These are phyloP conservation scores for Bubo blakistoni DNA, from an alignment of 2,113 vertebrate species.

Conservation along the genomic window DNA sequence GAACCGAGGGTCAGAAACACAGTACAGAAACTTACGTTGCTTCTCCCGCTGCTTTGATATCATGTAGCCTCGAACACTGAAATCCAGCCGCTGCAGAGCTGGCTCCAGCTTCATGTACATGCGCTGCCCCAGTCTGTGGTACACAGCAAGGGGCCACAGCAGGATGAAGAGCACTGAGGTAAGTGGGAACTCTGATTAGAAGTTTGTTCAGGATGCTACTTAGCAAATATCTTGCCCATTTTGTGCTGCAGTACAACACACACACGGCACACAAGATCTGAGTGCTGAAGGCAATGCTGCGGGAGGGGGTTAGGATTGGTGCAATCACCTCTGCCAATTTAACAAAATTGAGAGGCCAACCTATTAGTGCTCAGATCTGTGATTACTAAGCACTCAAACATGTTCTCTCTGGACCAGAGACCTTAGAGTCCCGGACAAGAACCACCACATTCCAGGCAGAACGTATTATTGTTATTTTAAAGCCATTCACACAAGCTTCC, in stretches of 20 bases:
- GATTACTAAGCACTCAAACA: background rate
- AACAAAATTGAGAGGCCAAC: background rate
- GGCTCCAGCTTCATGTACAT: constrained; percentile 83
- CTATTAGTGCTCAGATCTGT: background rate
- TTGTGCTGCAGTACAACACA: background rate
- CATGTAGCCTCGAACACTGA: constrained; percentile 89
- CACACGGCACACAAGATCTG: background rate
- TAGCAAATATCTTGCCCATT: background rate
- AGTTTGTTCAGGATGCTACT: background rate
- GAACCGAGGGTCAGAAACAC: background rate
- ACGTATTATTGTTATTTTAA: background rate
- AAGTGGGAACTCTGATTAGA: background rate
- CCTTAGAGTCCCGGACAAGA: background rate
- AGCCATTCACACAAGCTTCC: background rate
- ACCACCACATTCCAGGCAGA: background rate
- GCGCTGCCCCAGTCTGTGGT: constrained; percentile 84
- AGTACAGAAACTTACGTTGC: constrained; percentile 79
- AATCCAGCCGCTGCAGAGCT: constrained; percentile 89
- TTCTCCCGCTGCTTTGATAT: constrained; percentile 87
- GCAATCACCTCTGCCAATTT: background rate
- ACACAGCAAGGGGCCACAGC: constrained; percentile 85
- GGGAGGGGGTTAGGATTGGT: background rate
- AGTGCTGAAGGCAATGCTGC: background rate
- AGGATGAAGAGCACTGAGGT: constrained; percentile 81
- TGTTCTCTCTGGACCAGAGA: background rate